Percentiles rank a stretch among this genome's conserved stretches.
Conservation (phyloP, 2,113 vertebrate species). For the Campylorhamphus procurvoides region DNA sequence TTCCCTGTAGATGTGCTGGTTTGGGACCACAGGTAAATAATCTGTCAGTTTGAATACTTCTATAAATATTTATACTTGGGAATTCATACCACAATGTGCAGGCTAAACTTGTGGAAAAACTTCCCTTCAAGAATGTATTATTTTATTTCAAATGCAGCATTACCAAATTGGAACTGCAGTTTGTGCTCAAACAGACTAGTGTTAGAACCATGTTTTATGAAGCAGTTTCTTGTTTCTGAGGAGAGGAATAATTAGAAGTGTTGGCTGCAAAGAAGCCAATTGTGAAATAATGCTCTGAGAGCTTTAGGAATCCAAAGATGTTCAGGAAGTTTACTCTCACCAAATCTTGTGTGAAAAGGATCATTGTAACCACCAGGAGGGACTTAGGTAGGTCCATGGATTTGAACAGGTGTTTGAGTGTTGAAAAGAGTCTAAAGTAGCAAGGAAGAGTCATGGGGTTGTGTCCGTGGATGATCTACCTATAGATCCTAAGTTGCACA, state of each 20-base stretch:
- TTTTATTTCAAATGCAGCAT: neutral
- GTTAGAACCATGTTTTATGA: neutral
- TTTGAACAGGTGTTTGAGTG: neutral
- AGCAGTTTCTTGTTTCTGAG: neutral
- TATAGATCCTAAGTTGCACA: neutral
- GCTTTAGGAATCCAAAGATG: neutral
- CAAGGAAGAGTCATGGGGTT: neutral
- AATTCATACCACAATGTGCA: neutral
- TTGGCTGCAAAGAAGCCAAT: neutral
- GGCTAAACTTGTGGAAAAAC: neutral
- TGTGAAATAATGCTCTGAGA: neutral
- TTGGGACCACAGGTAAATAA: neutral
- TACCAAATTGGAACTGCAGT: neutral
- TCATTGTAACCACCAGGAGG: neutral
- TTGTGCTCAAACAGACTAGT: neutral
- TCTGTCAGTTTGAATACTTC: neutral
- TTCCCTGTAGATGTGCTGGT: neutral
- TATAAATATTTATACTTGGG: neutral
- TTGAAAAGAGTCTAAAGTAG: neutral
- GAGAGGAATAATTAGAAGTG: neutral
- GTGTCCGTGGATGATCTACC: neutral
- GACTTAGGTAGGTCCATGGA: neutral
- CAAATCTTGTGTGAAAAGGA: neutral
- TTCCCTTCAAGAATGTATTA: neutral
- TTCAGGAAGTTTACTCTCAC: neutral